These are phyloP conservation scores for Zoanthus sansibaricus DNA, from an alignment of 92 coral and sea anemone species.

Conservation along the genomic window DNA sequence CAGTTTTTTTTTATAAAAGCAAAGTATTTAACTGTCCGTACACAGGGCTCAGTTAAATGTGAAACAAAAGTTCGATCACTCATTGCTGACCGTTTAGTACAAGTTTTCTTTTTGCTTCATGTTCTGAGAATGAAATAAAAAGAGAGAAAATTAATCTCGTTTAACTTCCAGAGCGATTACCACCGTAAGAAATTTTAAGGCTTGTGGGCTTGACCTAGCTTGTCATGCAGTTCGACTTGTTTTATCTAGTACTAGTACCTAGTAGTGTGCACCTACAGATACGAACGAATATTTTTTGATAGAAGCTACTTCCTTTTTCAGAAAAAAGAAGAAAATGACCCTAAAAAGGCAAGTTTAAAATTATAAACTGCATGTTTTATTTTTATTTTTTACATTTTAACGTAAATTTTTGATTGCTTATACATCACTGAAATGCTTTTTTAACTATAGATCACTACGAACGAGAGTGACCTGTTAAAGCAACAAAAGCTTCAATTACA, in stretches of 20 bases:
- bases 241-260: background rate
- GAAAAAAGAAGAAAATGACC: slow-evolving; percentile 1
- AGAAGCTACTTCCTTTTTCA: background rate
- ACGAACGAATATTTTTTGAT: background rate
- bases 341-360: background rate
- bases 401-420: background rate
- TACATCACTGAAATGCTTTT: background rate
- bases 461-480: background rate
- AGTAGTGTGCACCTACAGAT: too few relatives aligned
- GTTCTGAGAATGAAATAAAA: background rate
- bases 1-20: too few relatives aligned
- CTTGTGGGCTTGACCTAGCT: background rate
- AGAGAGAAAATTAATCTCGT: background rate
- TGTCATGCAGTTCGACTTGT: too few relatives aligned
- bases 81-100: background rate
- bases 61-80: too few relatives aligned
- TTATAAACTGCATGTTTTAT: background rate
- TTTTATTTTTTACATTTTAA: background rate
- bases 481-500: background rate
- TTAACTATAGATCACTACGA: background rate
- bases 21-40: too few relatives aligned
- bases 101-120: background rate
- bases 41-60: too few relatives aligned
- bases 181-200: background rate
- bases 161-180: background rate